Conservation (phyloP, 1,140 invertebrate species). For the Pemphigus obesinymphae region DNA sequence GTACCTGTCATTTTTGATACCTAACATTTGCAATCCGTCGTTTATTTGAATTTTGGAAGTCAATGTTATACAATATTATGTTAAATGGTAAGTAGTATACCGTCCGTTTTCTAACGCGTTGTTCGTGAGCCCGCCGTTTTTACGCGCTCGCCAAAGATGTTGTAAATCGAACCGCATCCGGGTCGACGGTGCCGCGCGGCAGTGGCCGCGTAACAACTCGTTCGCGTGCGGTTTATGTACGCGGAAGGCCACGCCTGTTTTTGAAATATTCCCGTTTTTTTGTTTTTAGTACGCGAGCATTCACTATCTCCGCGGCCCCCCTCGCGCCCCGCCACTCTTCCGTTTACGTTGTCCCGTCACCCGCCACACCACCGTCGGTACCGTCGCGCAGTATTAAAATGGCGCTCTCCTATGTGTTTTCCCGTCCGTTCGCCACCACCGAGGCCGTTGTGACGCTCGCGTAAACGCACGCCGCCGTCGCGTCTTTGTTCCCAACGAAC, state of each 20-base stretch:
- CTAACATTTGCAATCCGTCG: no score
- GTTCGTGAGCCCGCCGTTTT: neutral
- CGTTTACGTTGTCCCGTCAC: neutral
- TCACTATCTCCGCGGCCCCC: neutral
- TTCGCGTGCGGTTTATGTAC: neutral
- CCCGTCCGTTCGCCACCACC: neutral
- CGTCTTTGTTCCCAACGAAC: neutral
- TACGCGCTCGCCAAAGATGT: neutral
- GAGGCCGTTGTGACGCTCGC: neutral
- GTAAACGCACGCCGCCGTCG: neutral
- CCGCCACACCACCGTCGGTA: neutral
- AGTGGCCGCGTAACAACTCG: neutral
- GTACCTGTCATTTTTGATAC: no score
- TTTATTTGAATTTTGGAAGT: no score
- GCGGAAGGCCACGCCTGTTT: constrained; percentile 11
- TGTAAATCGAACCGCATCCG: neutral
- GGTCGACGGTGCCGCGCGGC: neutral
- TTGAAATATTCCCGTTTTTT: constrained; percentile 18
- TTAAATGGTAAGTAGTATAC: no score
- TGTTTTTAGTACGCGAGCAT: neutral
- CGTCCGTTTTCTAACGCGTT: no score
- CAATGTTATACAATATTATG: no score
- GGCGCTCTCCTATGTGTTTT: neutral
- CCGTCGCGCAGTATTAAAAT: neutral
- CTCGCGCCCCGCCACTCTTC: neutral